A percentile compares a stretch with the other conserved stretches of the same genome.
phyloP scores from a whole-genome alignment of 2,113 vertebrate species.

The Brachypteracias leptosomus region DNA sequence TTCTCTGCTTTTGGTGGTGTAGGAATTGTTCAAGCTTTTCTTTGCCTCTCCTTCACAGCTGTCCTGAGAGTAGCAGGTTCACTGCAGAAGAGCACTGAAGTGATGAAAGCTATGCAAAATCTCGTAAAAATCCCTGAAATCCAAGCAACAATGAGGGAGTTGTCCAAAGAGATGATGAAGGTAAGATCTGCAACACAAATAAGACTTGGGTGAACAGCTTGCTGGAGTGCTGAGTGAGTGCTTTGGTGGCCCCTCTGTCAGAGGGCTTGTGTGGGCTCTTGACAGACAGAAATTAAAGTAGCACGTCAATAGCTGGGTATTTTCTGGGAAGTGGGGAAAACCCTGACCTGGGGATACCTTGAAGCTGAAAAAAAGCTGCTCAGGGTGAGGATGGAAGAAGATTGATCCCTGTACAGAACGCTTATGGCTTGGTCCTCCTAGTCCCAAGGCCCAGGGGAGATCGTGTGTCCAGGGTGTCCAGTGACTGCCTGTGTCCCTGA shows the following conservation, averaged over 20 bases:
- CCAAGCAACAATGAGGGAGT: slow-evolving; percentile 94
- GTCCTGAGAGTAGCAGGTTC: slow-evolving; percentile 89
- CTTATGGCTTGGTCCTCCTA: background rate
- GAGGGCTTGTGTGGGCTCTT: background rate
- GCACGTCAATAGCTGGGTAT: background rate
- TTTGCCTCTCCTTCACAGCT: slow-evolving; percentile 73
- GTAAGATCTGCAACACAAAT: slow-evolving; percentile 56
- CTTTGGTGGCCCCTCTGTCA: background rate
- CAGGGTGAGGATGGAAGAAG: background rate
- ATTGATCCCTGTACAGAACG: rapidly evolving
- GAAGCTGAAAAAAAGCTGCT: background rate
- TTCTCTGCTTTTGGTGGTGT: background rate
- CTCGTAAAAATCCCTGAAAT: slow-evolving; percentile 96
- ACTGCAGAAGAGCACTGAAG: slow-evolving; percentile 95
- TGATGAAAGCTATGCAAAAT: slow-evolving; percentile 98
- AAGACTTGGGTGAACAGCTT: rapidly evolving
- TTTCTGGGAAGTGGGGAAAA: background rate
- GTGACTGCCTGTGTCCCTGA: rapidly evolving
- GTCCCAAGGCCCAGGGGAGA: too few species aligned
- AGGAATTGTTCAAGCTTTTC: background rate
- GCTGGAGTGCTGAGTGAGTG: rapidly evolving
- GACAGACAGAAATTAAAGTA: background rate
- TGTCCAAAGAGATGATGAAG: slow-evolving; percentile 99
- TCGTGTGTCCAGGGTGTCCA: rapidly evolving
- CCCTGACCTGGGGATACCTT: background rate